A percentile compares a stretch with the other conserved stretches of the same genome.
Evolutionary conservation across 2,888 invertebrate species (phyloP).

Genomic region (Gibbula magus): DNA sequence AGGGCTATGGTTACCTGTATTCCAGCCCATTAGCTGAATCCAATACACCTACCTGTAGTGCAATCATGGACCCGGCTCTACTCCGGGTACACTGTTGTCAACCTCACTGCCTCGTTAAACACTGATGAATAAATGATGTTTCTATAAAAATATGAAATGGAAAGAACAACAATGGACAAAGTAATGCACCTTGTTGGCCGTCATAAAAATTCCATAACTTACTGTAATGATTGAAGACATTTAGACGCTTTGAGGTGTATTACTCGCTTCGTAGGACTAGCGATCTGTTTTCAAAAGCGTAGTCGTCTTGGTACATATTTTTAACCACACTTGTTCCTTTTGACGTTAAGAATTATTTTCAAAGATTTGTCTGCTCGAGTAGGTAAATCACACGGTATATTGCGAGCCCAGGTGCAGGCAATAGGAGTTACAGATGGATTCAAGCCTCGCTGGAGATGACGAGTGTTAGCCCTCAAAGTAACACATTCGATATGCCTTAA

Average conservation of each 20-base stretch:
- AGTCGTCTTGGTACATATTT: neutral
- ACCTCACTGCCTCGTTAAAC: neutral
- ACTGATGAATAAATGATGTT: conserved; percentile 2
- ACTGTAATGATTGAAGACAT: neutral
- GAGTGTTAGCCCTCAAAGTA: no score
- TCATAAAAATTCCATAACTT: neutral
- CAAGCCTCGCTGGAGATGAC: no score
- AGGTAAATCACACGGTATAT: no score
- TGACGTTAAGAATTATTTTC: neutral
- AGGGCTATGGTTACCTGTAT: no score
- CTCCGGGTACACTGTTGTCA: neutral
- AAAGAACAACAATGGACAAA: neutral
- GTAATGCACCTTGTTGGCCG: conserved; percentile 1
- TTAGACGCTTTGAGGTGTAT: neutral
- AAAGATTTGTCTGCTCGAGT: neutral
- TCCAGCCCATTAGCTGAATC: neutral
- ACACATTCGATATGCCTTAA: no score
- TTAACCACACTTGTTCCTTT: neutral
- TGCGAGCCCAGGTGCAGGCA: neutral
- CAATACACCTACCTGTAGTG: neutral
- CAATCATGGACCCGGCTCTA: neutral
- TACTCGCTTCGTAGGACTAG: neutral
- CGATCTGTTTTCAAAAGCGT: neutral
- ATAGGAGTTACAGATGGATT: neutral
- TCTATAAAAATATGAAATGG: conserved; percentile 10